Percentiles rank a stretch among this genome's conserved stretches.
Evolutionary conservation across 2,888 invertebrate species (phyloP).

Genomic region (Lasioglossum figueresi): DNA sequence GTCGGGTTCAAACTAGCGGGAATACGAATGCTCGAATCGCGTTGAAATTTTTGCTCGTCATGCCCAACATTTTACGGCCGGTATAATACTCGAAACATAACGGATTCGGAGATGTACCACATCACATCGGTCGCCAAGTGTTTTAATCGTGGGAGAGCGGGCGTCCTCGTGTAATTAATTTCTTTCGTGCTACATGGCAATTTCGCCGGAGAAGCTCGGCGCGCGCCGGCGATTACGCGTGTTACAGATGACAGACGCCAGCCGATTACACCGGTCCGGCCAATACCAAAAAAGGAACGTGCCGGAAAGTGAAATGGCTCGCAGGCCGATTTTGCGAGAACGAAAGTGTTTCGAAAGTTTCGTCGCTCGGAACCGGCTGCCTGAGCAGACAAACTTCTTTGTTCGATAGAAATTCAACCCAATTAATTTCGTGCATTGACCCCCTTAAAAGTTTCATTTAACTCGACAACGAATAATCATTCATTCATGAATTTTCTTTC

Average conservation of each 20-base stretch:
- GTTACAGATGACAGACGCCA: conserved; percentile 56
- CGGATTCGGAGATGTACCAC: neutral
- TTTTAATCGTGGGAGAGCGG: conserved; percentile 45
- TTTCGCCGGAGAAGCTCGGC: conserved; percentile 33
- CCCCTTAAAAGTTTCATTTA: neutral
- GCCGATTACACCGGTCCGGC: conserved; percentile 38
- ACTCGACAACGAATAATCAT: neutral
- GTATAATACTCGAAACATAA: neutral
- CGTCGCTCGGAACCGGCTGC: conserved; percentile 12
- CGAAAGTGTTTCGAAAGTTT: conserved; percentile 60
- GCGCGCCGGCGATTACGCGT: conserved; percentile 43
- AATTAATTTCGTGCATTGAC: neutral
- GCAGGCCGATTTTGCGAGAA: conserved; percentile 43
- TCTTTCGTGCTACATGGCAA: conserved; percentile 28
- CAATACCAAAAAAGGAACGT: conserved; percentile 52
- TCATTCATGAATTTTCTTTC: neutral
- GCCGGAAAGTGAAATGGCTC: conserved; percentile 58
- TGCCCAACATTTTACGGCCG: neutral
- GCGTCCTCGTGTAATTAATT: conserved; percentile 51
- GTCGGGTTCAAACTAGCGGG: neutral
- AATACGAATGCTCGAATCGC: neutral
- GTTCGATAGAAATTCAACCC: neutral
- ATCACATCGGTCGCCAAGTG: conserved; percentile 2
- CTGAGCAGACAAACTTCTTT: neutral
- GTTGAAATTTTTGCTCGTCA: neutral